These are phyloP conservation scores for Lamellibrachia satsuma DNA, from an alignment of 2,888 invertebrate species.

Conservation along the genomic window DNA sequence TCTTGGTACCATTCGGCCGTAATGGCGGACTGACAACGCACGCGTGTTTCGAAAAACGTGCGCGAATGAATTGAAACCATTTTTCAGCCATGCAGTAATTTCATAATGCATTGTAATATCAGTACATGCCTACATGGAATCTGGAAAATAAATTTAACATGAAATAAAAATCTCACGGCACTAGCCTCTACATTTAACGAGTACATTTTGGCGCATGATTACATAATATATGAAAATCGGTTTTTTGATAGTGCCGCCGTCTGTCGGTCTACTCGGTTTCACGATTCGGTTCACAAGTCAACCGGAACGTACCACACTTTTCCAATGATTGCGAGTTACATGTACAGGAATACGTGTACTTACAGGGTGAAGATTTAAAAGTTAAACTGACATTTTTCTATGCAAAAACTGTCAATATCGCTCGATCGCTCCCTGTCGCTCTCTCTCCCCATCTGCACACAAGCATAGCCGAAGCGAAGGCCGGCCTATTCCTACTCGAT, in stretches of 20 bases:
- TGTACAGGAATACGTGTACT: too few species aligned
- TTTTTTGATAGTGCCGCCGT: neutral
- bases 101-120: neutral
- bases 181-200: neutral
- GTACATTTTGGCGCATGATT: neutral
- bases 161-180: neutral
- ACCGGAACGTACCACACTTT: neutral
- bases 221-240: neutral
- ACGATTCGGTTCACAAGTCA: neutral
- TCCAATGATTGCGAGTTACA: too few species aligned
- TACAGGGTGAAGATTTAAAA: too few species aligned
- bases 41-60: constrained; percentile 17
- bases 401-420: too few species aligned
- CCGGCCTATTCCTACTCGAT: too few species aligned
- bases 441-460: too few species aligned
- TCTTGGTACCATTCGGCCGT: neutral
- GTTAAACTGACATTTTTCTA: too few species aligned
- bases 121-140: neutral
- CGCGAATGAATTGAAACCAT: neutral
- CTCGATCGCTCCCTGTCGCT: too few species aligned
- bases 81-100: neutral
- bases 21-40: neutral
- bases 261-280: neutral
- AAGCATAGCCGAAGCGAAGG: too few species aligned
- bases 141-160: neutral